A percentile compares a stretch with the other conserved stretches of the same genome.
Evolutionary conservation across 2,113 vertebrate genomes (phyloP).

Genomic region (Setophaga kirtlandii): DNA sequence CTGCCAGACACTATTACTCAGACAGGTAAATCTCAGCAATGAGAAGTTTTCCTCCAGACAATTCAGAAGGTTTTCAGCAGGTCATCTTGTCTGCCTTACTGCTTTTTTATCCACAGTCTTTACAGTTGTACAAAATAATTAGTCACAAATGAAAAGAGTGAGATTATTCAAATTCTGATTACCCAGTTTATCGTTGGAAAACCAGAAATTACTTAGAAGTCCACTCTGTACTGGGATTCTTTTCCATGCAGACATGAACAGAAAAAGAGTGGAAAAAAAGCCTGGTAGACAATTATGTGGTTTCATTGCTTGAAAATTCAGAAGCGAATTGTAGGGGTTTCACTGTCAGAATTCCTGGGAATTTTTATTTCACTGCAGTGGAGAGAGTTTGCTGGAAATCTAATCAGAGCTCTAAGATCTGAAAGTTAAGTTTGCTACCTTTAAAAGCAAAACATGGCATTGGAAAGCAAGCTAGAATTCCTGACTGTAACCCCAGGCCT

Average conservation of each 20-base stretch:
- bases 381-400: background rate
- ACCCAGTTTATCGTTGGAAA: background rate
- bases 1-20: background rate
- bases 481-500: background rate
- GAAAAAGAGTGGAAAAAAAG: background rate
- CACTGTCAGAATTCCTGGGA: background rate
- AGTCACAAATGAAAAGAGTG: background rate
- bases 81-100: background rate
- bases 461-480: background rate
- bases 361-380: background rate
- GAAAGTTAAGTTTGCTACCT: background rate
- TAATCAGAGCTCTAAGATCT: background rate
- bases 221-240: background rate
- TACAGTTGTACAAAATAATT: background rate
- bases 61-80: background rate
- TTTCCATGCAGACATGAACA: background rate
- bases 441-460: background rate
- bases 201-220: background rate
- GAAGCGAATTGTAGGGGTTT: background rate
- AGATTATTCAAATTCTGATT: background rate
- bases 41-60: background rate
- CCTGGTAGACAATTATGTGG: background rate
- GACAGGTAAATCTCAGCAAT: background rate
- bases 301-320: background rate
- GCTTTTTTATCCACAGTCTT: background rate